Conservation (phyloP, 2,797 vertebrate species). For the Lacerta viridis region DNA sequence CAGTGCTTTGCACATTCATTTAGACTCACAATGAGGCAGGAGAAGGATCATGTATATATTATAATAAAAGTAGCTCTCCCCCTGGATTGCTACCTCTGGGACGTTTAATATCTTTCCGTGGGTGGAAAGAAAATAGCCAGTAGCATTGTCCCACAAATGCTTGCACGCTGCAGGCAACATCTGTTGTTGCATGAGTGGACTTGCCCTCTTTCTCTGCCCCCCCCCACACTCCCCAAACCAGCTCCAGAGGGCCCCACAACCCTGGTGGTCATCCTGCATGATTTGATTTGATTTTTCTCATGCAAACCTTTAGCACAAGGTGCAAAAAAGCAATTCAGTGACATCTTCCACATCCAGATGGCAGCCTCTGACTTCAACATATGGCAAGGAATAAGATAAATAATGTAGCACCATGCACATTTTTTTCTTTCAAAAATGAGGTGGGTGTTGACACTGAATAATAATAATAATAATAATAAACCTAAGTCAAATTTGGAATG, state of each 20-base stretch:
- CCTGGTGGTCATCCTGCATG: too few relatives aligned
- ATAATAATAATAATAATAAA: neutral
- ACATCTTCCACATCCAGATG: neutral
- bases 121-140: too few relatives aligned
- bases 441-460: neutral
- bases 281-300: neutral
- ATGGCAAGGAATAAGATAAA: neutral
- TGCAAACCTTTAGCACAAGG: neutral
- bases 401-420: too few relatives aligned
- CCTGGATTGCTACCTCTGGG: neutral
- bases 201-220: too few relatives aligned
- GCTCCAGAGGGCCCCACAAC: too few relatives aligned
- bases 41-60: neutral
- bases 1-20: neutral
- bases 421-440: too few relatives aligned
- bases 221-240: too few relatives aligned
- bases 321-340: neutral
- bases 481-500: constrained; percentile 60
- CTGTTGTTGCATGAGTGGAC: too few relatives aligned
- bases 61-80: neutral
- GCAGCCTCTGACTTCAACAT: neutral
- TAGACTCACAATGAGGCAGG: neutral
- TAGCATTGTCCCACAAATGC: neutral
- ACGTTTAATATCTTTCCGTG: neutral
- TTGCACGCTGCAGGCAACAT: neutral